Percentiles rank a stretch among this genome's conserved stretches.
phyloP scores from a whole-genome alignment of 30 jellyfish, hydroid and myxozoan genomes.

The Aurelia sp. region DNA sequence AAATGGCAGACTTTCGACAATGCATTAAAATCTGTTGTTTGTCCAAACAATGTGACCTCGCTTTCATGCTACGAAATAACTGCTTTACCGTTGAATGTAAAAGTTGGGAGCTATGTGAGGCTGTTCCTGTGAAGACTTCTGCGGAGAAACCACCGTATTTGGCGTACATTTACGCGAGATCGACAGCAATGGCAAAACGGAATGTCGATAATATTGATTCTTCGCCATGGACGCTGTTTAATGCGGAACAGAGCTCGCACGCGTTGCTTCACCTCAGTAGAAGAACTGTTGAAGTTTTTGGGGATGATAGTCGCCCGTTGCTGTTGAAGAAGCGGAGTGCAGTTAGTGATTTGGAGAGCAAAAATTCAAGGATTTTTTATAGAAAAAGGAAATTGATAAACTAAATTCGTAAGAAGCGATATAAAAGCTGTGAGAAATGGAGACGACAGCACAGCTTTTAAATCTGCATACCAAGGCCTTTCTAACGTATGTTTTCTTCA shows the following conservation, averaged over 20 bases:
- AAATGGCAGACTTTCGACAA: conserved; percentile 78
- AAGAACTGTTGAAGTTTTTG: conserved; percentile 16
- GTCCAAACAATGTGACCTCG: conserved; percentile 83
- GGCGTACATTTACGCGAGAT: conserved; percentile 87
- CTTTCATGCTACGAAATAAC: conserved; percentile 86
- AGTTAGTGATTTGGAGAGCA: background rate
- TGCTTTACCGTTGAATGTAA: conserved; percentile 93
- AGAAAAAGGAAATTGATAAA: too few relatives aligned
- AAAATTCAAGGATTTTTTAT: too few relatives aligned
- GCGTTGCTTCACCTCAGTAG: background rate
- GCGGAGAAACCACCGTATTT: conserved; percentile 64
- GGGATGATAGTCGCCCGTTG: background rate
- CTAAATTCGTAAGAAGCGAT: too few relatives aligned
- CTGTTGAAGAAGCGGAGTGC: conserved; percentile 33
- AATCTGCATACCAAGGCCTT: too few relatives aligned
- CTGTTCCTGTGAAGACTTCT: conserved; percentile 85
- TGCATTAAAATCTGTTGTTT: conserved; percentile 88
- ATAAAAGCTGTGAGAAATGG: too few relatives aligned
- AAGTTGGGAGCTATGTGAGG: conserved; percentile 81
- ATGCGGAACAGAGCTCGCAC: background rate
- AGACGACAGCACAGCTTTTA: too few relatives aligned
- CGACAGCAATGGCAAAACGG: conserved; percentile 49
- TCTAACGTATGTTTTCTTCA: too few relatives aligned
- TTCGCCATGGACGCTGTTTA: background rate
- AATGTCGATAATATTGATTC: background rate